A percentile compares a stretch with the other conserved stretches of the same genome.
Conservation (phyloP, 1,140 invertebrate species). For the Callitettix versicolor region DNA sequence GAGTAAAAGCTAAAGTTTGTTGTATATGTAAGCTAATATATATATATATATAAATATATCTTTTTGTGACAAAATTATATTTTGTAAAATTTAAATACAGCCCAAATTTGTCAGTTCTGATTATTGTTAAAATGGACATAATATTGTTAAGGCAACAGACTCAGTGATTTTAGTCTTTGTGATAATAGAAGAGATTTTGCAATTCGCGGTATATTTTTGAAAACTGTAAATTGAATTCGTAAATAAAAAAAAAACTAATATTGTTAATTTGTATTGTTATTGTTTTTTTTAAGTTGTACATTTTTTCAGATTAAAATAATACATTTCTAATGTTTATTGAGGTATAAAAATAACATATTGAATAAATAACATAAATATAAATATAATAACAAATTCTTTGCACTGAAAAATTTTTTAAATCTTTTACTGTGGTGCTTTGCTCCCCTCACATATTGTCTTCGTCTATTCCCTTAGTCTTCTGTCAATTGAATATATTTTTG, state of each 20-base stretch:
- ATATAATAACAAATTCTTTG: too few relatives aligned
- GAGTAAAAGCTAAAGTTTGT: slow-evolving; percentile 7
- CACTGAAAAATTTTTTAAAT: too few relatives aligned
- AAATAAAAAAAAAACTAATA: slow-evolving; percentile 4
- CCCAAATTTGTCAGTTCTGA: not conserved
- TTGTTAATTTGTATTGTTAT: too few relatives aligned
- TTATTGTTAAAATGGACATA: not conserved
- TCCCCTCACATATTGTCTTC: not conserved
- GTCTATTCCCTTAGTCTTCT: not conserved
- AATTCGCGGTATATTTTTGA: not conserved
- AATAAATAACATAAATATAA: too few relatives aligned
- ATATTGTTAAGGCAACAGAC: not conserved
- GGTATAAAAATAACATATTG: too few relatives aligned
- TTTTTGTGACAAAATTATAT: not conserved
- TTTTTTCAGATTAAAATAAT: slow-evolving; percentile 5
- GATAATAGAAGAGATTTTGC: not conserved
- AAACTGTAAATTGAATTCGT: slow-evolving; percentile 9
- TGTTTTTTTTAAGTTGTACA: too few relatives aligned
- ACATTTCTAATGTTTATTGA: not conserved
- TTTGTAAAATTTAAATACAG: not conserved
- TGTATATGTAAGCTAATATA: not conserved
- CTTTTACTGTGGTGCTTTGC: not conserved
- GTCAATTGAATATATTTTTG: not conserved
- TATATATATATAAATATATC: too few relatives aligned
- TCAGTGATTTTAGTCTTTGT: too few relatives aligned